phyloP scores from a whole-genome alignment of 2,113 vertebrate species.

The Condylura cristata region DNA sequence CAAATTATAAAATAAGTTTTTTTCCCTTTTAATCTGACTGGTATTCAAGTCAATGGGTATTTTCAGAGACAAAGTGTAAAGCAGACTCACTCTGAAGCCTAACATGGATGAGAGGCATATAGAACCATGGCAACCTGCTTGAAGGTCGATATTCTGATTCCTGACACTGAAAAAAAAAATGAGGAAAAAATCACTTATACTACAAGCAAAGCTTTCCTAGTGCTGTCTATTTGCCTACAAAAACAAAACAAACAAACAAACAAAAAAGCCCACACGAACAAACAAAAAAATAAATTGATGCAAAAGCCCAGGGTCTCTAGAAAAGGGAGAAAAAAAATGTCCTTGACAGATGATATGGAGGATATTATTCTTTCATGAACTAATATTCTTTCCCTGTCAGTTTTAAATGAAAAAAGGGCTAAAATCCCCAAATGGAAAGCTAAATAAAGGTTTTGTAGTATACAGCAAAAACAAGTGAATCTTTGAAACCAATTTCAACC shows the following conservation, averaged over 20 bases:
- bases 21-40: constrained; percentile 32
- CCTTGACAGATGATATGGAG: constrained; percentile 35
- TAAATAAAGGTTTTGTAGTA: constrained; percentile 59
- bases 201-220: background rate
- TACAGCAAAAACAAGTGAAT: constrained; percentile 58
- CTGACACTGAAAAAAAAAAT: background rate
- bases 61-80: constrained; percentile 54
- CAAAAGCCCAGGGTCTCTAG: background rate
- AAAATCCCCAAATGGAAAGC: constrained; percentile 46
- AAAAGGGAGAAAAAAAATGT: background rate
- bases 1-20: constrained; percentile 68
- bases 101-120: background rate
- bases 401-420: constrained; percentile 62
- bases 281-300: constrained; percentile 5
- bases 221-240: background rate
- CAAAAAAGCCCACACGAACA: no score
- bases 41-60: constrained; percentile 34
- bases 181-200: background rate
- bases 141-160: background rate
- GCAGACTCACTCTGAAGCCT: background rate
- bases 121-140: background rate
- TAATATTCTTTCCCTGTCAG: constrained; percentile 68
- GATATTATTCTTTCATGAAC: constrained; percentile 67
- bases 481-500: constrained; percentile 58
- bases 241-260: constrained; percentile 20